Conservation (phyloP, 2,113 vertebrate species). For the Forbesichthys agassizii region DNA sequence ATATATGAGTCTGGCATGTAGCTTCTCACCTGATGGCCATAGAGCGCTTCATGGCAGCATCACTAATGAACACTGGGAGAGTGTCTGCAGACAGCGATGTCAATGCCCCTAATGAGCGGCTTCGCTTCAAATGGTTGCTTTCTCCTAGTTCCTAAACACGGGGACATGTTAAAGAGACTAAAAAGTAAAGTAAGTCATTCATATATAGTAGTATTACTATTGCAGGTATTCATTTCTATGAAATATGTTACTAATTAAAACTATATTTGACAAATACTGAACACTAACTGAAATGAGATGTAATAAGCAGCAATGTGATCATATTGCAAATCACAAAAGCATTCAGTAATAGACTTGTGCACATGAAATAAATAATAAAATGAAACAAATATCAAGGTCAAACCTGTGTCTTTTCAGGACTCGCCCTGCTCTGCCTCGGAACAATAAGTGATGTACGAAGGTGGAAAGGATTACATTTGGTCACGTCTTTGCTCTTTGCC, state of each 20-base stretch:
- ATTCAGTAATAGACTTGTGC: not conserved
- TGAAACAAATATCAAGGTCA: not conserved
- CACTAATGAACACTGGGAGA: slow-evolving; percentile 89
- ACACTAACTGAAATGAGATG: not conserved
- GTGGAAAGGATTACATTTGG: slow-evolving; percentile 84
- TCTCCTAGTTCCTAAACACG: slow-evolving; percentile 62
- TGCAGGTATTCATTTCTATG: not conserved
- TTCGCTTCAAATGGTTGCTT: slow-evolving; percentile 70
- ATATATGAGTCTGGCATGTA: not conserved
- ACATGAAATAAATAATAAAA: not conserved
- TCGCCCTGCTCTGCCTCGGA: slow-evolving; percentile 56
- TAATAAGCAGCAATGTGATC: too few relatives aligned
- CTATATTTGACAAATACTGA: not conserved
- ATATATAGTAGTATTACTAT: too few relatives aligned
- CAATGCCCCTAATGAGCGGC: slow-evolving; percentile 79
- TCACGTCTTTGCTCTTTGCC: slow-evolving; percentile 75
- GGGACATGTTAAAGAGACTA: not conserved
- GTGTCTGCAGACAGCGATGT: slow-evolving; percentile 86
- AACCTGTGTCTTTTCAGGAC: slow-evolving; percentile 56
- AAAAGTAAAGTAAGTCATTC: not conserved
- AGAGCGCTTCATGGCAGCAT: slow-evolving; percentile 84
- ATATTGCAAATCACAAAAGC: not conserved
- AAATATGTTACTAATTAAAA: not conserved
- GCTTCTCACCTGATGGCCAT: slow-evolving; percentile 83
- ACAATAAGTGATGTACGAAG: slow-evolving; percentile 81